Conservation (phyloP, 2,797 vertebrate species). For the Mus minutoides region DNA sequence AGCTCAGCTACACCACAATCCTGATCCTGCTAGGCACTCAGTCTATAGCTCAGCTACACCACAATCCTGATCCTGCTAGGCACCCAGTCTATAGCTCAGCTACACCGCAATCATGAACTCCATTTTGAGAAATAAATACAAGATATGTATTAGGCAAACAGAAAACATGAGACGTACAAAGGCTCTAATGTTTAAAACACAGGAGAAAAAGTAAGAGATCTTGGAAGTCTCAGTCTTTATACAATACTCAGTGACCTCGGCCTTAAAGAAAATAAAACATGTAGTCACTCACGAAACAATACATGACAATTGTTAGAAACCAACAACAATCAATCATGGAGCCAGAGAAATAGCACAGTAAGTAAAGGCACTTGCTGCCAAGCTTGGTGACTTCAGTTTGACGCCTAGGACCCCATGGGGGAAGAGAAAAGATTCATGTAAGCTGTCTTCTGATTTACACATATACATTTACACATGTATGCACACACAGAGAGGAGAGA, state of each 20-base stretch:
- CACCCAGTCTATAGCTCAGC: neutral
- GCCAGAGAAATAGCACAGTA: neutral
- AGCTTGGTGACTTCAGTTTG: neutral
- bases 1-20: no score
- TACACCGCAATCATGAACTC: neutral
- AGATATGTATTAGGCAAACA: neutral
- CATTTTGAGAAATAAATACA: constrained; percentile 28
- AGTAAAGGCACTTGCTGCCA: neutral
- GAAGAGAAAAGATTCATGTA: neutral
- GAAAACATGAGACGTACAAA: neutral
- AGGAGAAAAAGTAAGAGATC: neutral
- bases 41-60: neutral
- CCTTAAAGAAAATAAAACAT: neutral
- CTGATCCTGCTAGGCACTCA: neutral
- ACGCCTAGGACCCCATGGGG: neutral
- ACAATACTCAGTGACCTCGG: neutral
- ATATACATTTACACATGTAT: neutral
- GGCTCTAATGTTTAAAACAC: neutral
- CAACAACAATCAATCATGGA: neutral
- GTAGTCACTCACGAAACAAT: neutral
- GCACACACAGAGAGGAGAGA: neutral
- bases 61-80: neutral
- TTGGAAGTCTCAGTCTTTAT: neutral
- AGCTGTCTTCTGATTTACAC: neutral
- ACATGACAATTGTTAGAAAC: neutral